Conservation (phyloP, 1,140 invertebrate species). For the Trichonephila clavipes region DNA sequence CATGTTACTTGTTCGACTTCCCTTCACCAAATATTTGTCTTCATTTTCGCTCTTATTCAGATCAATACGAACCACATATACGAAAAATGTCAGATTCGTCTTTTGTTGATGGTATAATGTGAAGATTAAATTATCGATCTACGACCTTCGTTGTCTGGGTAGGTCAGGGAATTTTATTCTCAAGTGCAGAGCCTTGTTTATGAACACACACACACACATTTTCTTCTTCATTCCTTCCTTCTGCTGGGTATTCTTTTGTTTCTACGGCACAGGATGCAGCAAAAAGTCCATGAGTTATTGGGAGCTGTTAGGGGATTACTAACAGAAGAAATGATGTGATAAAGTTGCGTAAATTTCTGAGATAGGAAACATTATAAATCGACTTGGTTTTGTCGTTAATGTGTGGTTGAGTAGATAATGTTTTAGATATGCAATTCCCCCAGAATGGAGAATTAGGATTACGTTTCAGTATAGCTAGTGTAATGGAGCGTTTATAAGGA, state of each 20-base stretch:
- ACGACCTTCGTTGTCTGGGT: not conserved
- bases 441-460: too few relatives aligned
- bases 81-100: slow-evolving; percentile 40
- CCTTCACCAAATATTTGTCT: not conserved
- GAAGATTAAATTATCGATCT: slow-evolving; percentile 61
- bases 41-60: not conserved
- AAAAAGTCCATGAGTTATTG: not conserved
- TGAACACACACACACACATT: too few relatives aligned
- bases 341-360: not conserved
- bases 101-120: slow-evolving; percentile 58
- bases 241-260: not conserved
- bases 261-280: too few relatives aligned
- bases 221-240: not conserved
- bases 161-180: slow-evolving; percentile 29
- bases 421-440: too few relatives aligned
- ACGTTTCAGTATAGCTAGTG: too few relatives aligned
- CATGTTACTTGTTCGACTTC: not conserved
- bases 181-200: not conserved
- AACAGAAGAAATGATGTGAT: not conserved
- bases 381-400: too few relatives aligned
- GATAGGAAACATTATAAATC: too few relatives aligned
- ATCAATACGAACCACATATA: slow-evolving; percentile 45
- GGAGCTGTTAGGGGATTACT: not conserved
- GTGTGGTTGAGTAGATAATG: too few relatives aligned
- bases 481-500: too few relatives aligned